Evolutionary conservation across 2,113 vertebrate genomes (phyloP).

Genomic region (Dendrocopos noguchii): DNA sequence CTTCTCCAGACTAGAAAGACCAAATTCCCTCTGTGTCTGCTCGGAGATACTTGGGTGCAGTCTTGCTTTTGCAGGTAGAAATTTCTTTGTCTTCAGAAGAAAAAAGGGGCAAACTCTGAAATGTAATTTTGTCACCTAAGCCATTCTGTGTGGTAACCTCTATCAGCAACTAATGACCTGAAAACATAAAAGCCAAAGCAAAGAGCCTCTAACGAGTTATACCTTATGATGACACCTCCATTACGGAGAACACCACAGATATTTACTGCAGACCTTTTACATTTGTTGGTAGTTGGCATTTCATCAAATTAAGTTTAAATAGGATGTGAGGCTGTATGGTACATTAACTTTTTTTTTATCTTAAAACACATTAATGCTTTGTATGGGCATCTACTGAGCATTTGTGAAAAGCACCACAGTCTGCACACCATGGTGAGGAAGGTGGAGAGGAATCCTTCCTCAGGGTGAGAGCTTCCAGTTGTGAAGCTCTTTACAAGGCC

Average conservation of each 20-base stretch:
- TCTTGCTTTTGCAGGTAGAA: neutral
- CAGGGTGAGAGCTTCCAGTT: neutral
- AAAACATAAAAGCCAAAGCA: neutral
- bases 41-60: neutral
- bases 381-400: neutral
- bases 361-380: neutral
- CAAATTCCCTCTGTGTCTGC: neutral
- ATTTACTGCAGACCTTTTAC: conserved; percentile 1
- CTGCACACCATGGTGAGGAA: rapidly evolving
- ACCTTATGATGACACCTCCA: neutral
- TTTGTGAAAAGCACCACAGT: neutral
- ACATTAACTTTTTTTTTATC: neutral
- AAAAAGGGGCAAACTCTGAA: neutral
- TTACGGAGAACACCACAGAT: neutral
- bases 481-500: neutral
- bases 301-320: neutral
- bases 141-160: neutral
- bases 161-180: conserved; percentile 16
- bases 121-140: neutral
- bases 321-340: rapidly evolving
- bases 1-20: too few species aligned
- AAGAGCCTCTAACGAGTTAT: neutral
- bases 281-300: neutral
- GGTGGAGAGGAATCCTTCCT: neutral
- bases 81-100: neutral